Evolutionary conservation across 2,113 vertebrate genomes (phyloP), one percentile per base, ranked within the genome.

Genomic region (Pampusana beccarii): DNA sequence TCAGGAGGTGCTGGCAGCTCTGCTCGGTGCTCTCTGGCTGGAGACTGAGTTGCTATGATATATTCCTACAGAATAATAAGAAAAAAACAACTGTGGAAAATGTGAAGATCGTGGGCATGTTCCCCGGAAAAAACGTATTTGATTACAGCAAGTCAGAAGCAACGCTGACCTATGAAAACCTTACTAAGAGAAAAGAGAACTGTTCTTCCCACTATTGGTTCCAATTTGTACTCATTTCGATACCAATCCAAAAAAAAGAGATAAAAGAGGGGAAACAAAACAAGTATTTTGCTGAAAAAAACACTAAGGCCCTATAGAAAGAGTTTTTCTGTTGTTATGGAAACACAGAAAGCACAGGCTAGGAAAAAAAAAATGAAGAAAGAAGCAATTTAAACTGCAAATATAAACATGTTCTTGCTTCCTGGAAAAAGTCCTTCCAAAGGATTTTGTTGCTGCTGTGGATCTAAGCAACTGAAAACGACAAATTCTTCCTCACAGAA

Each of bases 251-350:
- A 72, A 82, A 58, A 58, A 33, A 38, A 81, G 14, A 70, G 46
- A 72, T 18, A 77, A 90, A 85, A 91, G 51, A 80, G 16, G 21
- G 51, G 78, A 88, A 93, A 82, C 16, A 75, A 79, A 74, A 16
- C 4, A 6, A 90, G 46, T 60, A 46, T 78, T 88, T 85, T 82
- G 31, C 66, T 69, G 62, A 62, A 86, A 78, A 78, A 92, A 88
- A 88, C 13, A 72, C 19, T 85, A 81, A 92, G 42, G 66, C 54
- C 62, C n/a, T 93, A 82, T 31, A 92, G 77, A 83, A 93, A 73
- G 93, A 94, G 80, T 85, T 93, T 87, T 94, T 62, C 50, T 88
- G 97, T 97, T 93, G 97, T 96, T 96, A 97, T 97, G 94, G 97
- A 96, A 95, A 97, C 97, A 28, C 29, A 61, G 92, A 96, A 92